Evolutionary conservation across 2,113 vertebrate genomes (phyloP), one percentile per base, ranked within the genome.

Genomic region (Aleadryas rufinucha): DNA sequence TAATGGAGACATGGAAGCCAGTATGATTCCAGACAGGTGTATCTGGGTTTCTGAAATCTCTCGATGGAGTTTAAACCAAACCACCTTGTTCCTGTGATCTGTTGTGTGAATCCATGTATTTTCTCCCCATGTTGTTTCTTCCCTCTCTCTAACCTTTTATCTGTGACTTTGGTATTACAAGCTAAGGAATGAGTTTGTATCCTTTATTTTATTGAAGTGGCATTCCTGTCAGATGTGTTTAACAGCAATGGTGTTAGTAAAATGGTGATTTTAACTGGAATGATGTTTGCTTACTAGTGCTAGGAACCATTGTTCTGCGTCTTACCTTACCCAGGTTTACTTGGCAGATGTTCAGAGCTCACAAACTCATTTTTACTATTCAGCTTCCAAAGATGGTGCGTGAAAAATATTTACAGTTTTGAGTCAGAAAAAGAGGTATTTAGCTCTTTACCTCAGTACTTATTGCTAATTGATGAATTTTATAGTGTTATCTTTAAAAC

Each of bases 91-190:
- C 15, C 47, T 68, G 33, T 69, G 49, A 44, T 13, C 10, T 90
- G n/a, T 19, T 6, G 2, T 13, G 3, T 61, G 37, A 70, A 53
- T 69, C 3, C 1, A 2, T 39, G 0, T 75, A 2, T 90, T 75
- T 74, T 72, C 11, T 77, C 22, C 23, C 15, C 4, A 1, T 12
- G 0, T n/a, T 41, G 14, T n/a, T 86, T 31, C 6, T 75, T 69
- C 10, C 8, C 12, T 15, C 21, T 81, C 28, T 69, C 2, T n/a
- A 35, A 14, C 1, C 3, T 57, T 78, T 74, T 61, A 6, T 33
- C 33, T 50, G 31, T 50, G 20, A 24, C 11, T 81, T 80, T 54
- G 9, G 2, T 22, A 22, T 47, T 72, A 18, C 12, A 77, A 70
- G 14, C 28, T 76, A 57, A 18, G 17, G 7, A 69, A 41, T 28